Base-by-base conservation (phyloP, 1,140 invertebrate species). In the Armadillidium nasatum region DNA sequence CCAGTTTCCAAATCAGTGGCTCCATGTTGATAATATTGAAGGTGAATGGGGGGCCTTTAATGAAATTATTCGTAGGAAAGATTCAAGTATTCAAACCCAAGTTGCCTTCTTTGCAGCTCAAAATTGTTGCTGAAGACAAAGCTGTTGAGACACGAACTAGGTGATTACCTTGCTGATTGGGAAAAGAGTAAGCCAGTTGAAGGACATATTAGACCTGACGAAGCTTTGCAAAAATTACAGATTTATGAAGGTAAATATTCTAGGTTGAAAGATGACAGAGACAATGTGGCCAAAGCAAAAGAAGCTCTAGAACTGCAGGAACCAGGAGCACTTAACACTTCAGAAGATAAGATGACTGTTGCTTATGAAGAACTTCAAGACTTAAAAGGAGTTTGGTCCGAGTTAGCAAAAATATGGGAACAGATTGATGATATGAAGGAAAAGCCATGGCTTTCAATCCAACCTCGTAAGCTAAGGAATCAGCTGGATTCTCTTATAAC, bases 41-140 rank as follows among this genome's bases (percentile, higher is more conserved):
- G 97, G 97, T 1, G 98, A 99, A 89, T 99, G 98, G 98, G 93
- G 94, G 72, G 97, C 98, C 0, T 98, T 99, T 83, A 97, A 95
- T 85, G 97, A 99, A 87, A 99, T 99, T 73, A 96, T 99, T 83
- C 95, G 96, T 83, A 89, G 97, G 33, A 99, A 99, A 85, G 97
- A 99, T 85, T 92, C 93, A 0, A 95, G 94, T 67, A 99, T 99
- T 83, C 97, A 99, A 85, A 95, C 94, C 4, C 97, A 99, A 86
- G 93, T 97, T 21, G 94, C 94, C 7, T n/a, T 97, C 94, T 75
- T 87, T 99, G n/a, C 97, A 99, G 87, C 92, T 97, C 86, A 99
- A 99, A 86, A 99, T 99, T 80, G 93, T 98, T n/a, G 92, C 95
- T 10, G 98, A 99, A 87, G 97, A 99, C 85, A 97, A 98, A 83